Evolutionary conservation across 2,113 vertebrate genomes (phyloP), one percentile per base, ranked within the genome.

Genomic region (Channa argus): DNA sequence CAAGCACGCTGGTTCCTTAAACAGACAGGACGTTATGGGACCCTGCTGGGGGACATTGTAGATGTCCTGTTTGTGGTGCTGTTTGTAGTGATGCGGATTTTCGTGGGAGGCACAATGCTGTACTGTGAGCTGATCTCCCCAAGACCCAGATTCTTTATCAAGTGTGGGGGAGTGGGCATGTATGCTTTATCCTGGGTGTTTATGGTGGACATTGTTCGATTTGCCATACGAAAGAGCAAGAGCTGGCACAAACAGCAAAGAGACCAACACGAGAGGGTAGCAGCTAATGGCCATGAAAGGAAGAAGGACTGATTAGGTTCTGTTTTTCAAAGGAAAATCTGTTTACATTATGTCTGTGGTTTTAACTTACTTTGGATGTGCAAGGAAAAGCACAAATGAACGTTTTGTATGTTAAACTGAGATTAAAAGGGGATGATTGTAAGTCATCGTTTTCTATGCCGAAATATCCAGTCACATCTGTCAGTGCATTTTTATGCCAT

Each of bases 1-100:
- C 97, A 99, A 94, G 90, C 95, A 1, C 97, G 97, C 82, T 99
- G 97, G 97, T 99, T 99, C 92, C 94, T 99, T 72, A 96, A 97
- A 76, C 95, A 96, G 89, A 94, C 92, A 3, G 97, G 97, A 0
- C 92, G 33, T 33, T 96, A 97, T 76, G 90, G 95, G 73, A 95
- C 91, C 12, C 70, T 93, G 67, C 85, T 93, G 0, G 97, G 96
- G 0, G 94, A 97, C 0, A 6, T 92, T 38, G 97, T 98, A 85
- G 97, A 99, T 67, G 90, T 97, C 63, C 83, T 96, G 62, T 99
- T 99, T 4, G 95, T 98, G 88, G 86, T 94, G 69, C 92, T 99
- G 46, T 99, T 99, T 72, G 94, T 95, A 0, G 75, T 95, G 3
- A 97, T 99, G 95, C 95, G 97, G 73, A 93, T 99, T 41, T 96